Percentiles rank a stretch among this genome's conserved stretches.
These are phyloP conservation scores for Lycaon pictus DNA, from an alignment of 2,113 vertebrate species.

Conservation along the genomic window DNA sequence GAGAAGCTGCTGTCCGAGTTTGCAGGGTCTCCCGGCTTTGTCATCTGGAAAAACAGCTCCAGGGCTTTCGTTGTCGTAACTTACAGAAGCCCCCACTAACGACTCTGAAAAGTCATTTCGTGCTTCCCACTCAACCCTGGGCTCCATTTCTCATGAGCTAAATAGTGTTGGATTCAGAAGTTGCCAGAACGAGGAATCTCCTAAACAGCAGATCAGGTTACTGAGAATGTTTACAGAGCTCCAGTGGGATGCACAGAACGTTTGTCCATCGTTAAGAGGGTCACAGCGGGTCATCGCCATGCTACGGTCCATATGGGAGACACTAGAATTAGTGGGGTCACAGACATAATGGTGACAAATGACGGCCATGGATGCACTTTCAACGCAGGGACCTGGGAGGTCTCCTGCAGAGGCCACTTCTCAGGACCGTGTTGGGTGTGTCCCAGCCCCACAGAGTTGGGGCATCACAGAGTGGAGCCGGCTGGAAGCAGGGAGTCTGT, in stretches of 20 bases:
- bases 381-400: background rate
- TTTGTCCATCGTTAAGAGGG: background rate
- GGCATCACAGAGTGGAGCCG: rapidly evolving
- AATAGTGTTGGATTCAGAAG: background rate
- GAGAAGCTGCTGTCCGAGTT: background rate
- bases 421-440: rapidly evolving
- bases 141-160: rapidly evolving
- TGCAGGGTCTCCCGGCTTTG: background rate
- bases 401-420: background rate
- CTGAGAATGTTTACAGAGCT: rapidly evolving
- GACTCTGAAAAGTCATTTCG: background rate
- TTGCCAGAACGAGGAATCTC: background rate
- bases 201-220: background rate
- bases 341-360: rapidly evolving
- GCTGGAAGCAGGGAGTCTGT: background rate
- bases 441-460: rapidly evolving
- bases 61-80: background rate
- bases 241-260: rapidly evolving
- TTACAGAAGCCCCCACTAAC: rapidly evolving
- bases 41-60: background rate
- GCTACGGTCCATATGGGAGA: rapidly evolving
- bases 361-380: background rate
- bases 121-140: background rate
- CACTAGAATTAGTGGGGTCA: rapidly evolving
- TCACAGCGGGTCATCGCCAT: rapidly evolving